Evolutionary conservation across 2,113 vertebrate genomes (phyloP).

Genomic region (Rallus limicola): DNA sequence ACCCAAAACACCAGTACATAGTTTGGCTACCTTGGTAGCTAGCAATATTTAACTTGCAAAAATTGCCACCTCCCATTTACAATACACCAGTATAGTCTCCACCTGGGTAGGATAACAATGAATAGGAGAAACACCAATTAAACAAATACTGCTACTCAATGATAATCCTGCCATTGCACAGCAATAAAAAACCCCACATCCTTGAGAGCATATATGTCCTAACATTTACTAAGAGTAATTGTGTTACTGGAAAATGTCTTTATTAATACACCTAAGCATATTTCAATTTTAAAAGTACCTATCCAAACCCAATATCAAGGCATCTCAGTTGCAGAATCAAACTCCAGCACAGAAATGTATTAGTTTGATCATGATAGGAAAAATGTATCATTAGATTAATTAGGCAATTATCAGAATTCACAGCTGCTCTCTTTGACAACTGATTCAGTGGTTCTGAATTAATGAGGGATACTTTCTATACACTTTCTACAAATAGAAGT

Average conservation of each 20-base stretch:
- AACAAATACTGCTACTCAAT: not conserved
- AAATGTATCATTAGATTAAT: slow-evolving; percentile 79
- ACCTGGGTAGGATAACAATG: not conserved
- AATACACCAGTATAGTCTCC: not conserved
- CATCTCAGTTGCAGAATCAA: slow-evolving; percentile 38
- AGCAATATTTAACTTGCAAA: not conserved
- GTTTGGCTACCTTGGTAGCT: not conserved
- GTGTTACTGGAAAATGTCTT: not conserved
- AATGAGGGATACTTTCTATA: slow-evolving; percentile 59
- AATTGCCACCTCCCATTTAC: not conserved
- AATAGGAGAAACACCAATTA: not conserved
- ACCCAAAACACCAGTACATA: not conserved
- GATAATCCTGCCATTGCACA: not conserved
- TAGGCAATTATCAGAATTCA: slow-evolving; percentile 77
- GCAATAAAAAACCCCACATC: not conserved
- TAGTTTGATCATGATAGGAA: slow-evolving; percentile 69
- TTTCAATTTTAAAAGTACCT: slow-evolving; percentile 50
- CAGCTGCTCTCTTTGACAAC: slow-evolving; percentile 75
- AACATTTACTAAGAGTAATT: not conserved
- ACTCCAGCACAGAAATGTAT: slow-evolving; percentile 41
- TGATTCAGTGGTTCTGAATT: slow-evolving; percentile 47
- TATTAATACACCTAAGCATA: not conserved
- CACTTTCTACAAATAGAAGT: slow-evolving; percentile 55
- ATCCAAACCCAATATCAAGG: slow-evolving; percentile 46
- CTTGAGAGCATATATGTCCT: not conserved